Conservation (phyloP, 2,113 vertebrate genomes). For the Scortum barcoo region DNA sequence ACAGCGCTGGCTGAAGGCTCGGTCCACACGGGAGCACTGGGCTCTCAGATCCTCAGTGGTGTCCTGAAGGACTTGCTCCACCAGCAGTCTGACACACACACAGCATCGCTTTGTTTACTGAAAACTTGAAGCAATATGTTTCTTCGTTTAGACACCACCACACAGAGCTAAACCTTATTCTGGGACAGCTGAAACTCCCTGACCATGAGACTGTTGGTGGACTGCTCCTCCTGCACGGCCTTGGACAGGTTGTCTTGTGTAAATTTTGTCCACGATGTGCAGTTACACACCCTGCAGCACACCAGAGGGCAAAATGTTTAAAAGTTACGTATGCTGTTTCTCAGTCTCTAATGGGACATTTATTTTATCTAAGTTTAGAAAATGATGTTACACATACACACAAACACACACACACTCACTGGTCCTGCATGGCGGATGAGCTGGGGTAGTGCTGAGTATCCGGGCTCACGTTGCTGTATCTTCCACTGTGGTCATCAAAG, state of each 20-base stretch:
- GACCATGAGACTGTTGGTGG: conserved; percentile 85
- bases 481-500: conserved; percentile 85
- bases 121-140: not conserved
- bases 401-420: conserved; percentile 81
- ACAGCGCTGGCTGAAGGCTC: conserved; percentile 84
- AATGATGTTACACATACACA: not conserved
- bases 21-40: conserved; percentile 83
- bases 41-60: conserved; percentile 85
- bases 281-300: conserved; percentile 85
- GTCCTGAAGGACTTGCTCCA: conserved; percentile 88
- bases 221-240: conserved; percentile 84
- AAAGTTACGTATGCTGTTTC: not conserved
- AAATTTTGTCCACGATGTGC: conserved; percentile 86
- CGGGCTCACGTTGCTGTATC: conserved; percentile 85
- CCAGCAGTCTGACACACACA: conserved; percentile 75
- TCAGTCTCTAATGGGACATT: not conserved
- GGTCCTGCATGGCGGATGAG: conserved; percentile 86
- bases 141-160: not conserved
- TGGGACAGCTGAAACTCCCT: not conserved
- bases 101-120: not conserved
- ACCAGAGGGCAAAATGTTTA: not conserved
- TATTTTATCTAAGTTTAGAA: not conserved
- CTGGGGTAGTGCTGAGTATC: conserved; percentile 85
- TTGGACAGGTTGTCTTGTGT: conserved; percentile 87
- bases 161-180: not conserved